Evolutionary conservation across 2,888 invertebrate species (phyloP), one percentile per base, ranked within the genome.

Genomic region (Cyclophora albipunctata): DNA sequence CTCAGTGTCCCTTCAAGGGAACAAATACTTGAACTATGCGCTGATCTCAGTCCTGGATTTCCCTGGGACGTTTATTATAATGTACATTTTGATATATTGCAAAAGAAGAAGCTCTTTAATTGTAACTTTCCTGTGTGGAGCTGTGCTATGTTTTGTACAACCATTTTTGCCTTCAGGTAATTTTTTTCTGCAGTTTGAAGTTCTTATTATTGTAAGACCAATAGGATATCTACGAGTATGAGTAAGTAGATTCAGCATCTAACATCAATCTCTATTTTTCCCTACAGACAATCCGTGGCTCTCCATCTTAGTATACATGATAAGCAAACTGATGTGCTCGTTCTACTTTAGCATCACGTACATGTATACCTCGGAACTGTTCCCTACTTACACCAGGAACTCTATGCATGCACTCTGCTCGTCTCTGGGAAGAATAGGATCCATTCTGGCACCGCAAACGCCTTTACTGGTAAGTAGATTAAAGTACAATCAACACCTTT

Each of bases 11-110:
- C 75, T 96, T 40, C 90, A 92, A 60, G 95, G 95, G 3, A 92
- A 95, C 70, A 93, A 92, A 64, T 95, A 95, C 68, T 63, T 93
- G 2, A 95, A 95, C 74, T 95, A 93, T 63, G 92, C 92, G 3
- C 64, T 92, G 34, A 87, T 91, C 1, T 73, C 89, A 0, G 52
- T 90, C 0, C 84, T 91, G 4, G 93, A 87, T 55, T 73, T 93
- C 34, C 93, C 93, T 0, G 92, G 90, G 0, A 89, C 86, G 48
- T 70, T 91, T 34, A 64, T 90, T 5, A 86, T 90, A 2, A 90
- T 89, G 59, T 84, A 90, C 49, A 68, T 92, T 34, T 73, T 92
- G 53, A 90, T 91, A 54, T 73, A 79, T 45, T 83, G 84, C 44
- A 91, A 90, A 45, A 84, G 91, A 52, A 91, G 91, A 64, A 71